Conservation (phyloP, 1,140 invertebrate species). For the Himalopsyche phryganea region DNA sequence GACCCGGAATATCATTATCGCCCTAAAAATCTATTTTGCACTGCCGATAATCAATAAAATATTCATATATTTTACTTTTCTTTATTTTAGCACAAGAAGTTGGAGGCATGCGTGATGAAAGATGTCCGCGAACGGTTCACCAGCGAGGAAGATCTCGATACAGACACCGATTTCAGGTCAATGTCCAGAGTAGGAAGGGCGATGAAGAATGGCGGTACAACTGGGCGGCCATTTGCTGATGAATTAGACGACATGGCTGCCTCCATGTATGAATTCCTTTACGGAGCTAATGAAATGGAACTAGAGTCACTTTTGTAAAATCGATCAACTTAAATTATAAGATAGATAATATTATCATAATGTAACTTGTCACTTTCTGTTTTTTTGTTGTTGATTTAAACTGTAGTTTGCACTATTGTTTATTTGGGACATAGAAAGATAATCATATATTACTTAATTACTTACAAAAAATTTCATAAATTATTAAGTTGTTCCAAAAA, state of each 20-base stretch:
- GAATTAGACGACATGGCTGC: slow-evolving; percentile 54
- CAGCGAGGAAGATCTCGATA: slow-evolving; percentile 54
- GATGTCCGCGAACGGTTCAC: slow-evolving; percentile 62
- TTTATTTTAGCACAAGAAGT: slow-evolving; percentile 62
- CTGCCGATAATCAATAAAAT: too few relatives aligned
- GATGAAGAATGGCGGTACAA: slow-evolving; percentile 20
- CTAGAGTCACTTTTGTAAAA: slow-evolving; percentile 51
- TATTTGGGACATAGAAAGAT: too few relatives aligned
- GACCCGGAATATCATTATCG: too few relatives aligned
- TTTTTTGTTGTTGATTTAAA: too few relatives aligned
- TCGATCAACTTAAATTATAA: background rate
- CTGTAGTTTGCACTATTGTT: too few relatives aligned
- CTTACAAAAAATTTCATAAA: too few relatives aligned
- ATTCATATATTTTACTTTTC: too few relatives aligned
- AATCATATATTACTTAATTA: too few relatives aligned
- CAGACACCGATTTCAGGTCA: slow-evolving; percentile 52
- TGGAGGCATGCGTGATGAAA: slow-evolving; percentile 67
- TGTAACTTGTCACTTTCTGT: too few relatives aligned
- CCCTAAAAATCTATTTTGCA: too few relatives aligned
- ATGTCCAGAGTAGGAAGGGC: slow-evolving; percentile 36
- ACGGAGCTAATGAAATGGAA: slow-evolving; percentile 51
- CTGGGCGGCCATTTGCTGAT: slow-evolving; percentile 35
- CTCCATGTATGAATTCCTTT: slow-evolving; percentile 57
- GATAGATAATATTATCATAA: too few relatives aligned
- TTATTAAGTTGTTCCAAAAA: too few relatives aligned